phyloP scores from a whole-genome alignment of 2,797 vertebrate species.

The Falco naumanni region DNA sequence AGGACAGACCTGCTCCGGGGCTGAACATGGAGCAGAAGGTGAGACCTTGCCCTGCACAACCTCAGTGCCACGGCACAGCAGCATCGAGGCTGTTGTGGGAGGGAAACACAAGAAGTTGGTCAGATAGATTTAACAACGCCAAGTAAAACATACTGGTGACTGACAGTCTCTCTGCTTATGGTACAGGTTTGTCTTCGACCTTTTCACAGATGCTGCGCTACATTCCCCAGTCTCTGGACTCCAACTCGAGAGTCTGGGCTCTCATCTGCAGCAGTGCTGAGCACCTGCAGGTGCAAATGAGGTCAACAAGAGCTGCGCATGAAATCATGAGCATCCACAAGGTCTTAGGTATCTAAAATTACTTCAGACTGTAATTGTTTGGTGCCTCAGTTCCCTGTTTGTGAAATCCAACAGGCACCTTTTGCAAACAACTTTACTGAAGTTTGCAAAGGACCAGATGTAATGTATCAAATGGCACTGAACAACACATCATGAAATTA shows the following conservation, averaged over 20 bases:
- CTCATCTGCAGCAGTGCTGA: neutral
- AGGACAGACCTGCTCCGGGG: neutral
- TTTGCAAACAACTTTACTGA: neutral
- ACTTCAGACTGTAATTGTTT: neutral
- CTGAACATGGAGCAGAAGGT: neutral
- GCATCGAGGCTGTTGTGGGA: neutral
- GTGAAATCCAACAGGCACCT: neutral
- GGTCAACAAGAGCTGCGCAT: neutral
- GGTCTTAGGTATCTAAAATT: neutral
- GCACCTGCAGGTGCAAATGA: neutral
- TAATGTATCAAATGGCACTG: neutral
- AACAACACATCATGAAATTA: neutral
- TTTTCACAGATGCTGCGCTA: neutral
- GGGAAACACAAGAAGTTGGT: neutral
- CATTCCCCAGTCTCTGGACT: neutral
- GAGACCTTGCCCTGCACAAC: neutral
- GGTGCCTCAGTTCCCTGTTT: neutral
- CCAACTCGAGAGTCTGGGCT: neutral
- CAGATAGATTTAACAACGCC: neutral
- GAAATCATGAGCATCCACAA: neutral
- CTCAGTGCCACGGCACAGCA: neutral
- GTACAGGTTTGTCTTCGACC: neutral
- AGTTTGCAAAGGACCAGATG: neutral
- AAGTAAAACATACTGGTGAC: neutral
- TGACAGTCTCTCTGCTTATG: neutral